Evolutionary conservation across 1,140 invertebrate species (phyloP), one percentile per base, ranked within the genome.

Genomic region (Nasonia vitripennis): DNA sequence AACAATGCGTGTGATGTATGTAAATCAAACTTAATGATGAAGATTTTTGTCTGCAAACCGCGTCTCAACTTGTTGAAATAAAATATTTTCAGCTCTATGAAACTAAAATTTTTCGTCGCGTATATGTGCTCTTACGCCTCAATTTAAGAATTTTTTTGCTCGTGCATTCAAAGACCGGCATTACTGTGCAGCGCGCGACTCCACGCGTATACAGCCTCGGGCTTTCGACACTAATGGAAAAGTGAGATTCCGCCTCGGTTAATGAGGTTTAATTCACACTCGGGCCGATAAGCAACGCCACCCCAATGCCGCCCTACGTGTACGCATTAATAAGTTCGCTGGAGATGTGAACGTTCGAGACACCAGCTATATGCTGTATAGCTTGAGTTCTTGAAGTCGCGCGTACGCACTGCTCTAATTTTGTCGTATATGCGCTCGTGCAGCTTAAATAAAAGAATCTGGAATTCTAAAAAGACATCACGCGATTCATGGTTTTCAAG

Each of bases 201-300:
- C 3, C 55, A 62, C 55, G 6, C 6, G 6, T 17, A 62, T n/a
- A n/a, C 55, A 62, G 55, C 55, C 55, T 20, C 17, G 1, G 31
- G 27, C 68, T 71, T 31, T 71, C 68, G 23, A 71, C 23, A n/a
- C 31, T 71, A 71, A 34, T 71, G 68, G 68, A 71, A 71, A 71
- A 34, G 27, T 71, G 68, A 27, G 27, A 71, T 71, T 71, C 27
- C 68, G 27, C 11, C 68, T 34, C 23, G 68, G 23, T 71, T 71
- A 71, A 71, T 71, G 68, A 71, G 68, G 9, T 71, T 71, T 34
- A 71, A 71, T 71, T 71, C 31, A 71, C 68, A 71, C 27, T 71
- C 23, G 27, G 23, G 11, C 10, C 68, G 68, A 71, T 71, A 71
- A 71, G 23, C 68, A 71, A 34, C 68, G 68, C 68, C 12, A 71